A percentile compares a stretch with the other conserved stretches of the same genome.
These are phyloP conservation scores for Apostichopus leukothele DNA, from an alignment of 53 echinoderm and acorn worm genomes.

Conservation along the genomic window DNA sequence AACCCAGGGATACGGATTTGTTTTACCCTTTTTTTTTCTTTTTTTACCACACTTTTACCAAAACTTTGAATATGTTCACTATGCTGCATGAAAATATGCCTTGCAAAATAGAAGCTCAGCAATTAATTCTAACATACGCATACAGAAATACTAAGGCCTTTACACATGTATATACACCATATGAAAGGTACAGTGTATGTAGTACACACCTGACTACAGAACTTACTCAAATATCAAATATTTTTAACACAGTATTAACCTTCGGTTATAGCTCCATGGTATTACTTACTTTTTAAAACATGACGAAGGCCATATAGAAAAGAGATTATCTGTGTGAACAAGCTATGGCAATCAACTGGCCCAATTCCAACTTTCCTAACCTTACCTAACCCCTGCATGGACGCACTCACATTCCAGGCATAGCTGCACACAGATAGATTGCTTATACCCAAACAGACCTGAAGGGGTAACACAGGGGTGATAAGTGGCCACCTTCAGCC, in stretches of 20 bases:
- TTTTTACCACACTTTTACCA: no score
- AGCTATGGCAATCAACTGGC: constrained; percentile 28
- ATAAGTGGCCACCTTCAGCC: constrained; percentile 51
- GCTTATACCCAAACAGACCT: constrained; percentile 41
- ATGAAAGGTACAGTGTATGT: no score
- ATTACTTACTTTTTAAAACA: neutral
- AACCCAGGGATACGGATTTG: no score
- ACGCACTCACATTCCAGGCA: constrained; percentile 33
- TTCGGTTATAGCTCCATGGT: no score
- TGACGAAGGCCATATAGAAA: constrained; percentile 11
- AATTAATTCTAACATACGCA: no score
- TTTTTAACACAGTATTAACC: constrained; percentile 5
- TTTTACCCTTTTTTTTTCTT: no score
- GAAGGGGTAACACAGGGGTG: constrained; percentile 35
- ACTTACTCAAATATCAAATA: neutral
- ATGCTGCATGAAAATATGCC: no score
- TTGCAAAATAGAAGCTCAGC: no score
- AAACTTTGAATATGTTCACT: no score
- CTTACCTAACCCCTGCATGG: constrained; percentile 46
- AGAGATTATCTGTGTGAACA: neutral
- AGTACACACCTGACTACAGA: no score
- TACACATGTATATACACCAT: neutral
- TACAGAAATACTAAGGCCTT: no score
- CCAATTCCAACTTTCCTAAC: constrained; percentile 43
- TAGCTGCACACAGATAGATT: constrained; percentile 29